Evolutionary conservation across 2,888 invertebrate species (phyloP), one percentile per base, ranked within the genome.

Genomic region (Physocephala rufipes): DNA sequence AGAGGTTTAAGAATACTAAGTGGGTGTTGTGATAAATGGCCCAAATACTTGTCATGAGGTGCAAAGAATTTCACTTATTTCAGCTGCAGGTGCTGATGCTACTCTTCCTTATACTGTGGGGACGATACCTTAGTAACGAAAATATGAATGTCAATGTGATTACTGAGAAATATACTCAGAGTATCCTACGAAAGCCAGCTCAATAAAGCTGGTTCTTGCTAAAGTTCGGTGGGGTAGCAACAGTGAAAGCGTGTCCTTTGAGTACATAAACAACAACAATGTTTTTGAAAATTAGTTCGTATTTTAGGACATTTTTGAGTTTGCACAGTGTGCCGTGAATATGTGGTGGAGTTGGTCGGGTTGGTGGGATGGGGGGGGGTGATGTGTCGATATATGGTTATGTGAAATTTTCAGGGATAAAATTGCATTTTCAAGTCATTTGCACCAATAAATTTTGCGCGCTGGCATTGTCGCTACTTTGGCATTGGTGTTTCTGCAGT

Each of bases 391-490:
- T n/a, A n/a, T n/a, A n/a, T n/a, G n/a, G n/a, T n/a, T n/a, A n/a
- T n/a, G n/a, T n/a, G n/a, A n/a, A n/a, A n/a, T n/a, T n/a, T n/a
- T 49, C 62, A 26, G 67, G 55, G 67, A 21, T 26, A 45, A 63
- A 71, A 72, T 73, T 72, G 73, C 58, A 58, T 26, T 72, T 70
- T 74, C 47, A 73, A 65, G 73, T 66, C 73, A 74, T 74, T 74
- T 71, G 68, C 61, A 61, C 65, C 59, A 65, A 70, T 63, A 63
- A 73, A 67, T 69, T 69, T n/a, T 19, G 36, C 68, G 45, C 36
- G 53, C 24, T 63, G 63, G 19, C 47, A n/a, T 21, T 49, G 47
- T 49, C 19, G 49, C 49, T 21, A 55, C 55, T 55, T 24, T 55
- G 7, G 55, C 55, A n/a, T 3, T 21, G 28, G 16, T 16, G 30